A percentile compares a stretch with the other conserved stretches of the same genome.
Conservation (phyloP, 2,797 vertebrate genomes). For the Lacerta bilineata region DNA sequence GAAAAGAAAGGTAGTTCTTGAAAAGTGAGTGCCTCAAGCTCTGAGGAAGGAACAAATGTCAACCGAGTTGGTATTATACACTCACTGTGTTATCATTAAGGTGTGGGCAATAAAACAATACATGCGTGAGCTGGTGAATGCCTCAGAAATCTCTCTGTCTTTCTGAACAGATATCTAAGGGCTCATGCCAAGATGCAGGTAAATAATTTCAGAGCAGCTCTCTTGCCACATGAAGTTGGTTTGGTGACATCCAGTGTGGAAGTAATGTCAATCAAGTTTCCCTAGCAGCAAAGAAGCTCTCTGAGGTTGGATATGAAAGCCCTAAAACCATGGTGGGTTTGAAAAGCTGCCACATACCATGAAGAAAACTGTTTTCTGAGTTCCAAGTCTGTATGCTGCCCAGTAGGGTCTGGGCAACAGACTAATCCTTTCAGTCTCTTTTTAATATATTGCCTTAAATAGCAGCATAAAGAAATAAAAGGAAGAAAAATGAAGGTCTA, state of each 20-base stretch:
- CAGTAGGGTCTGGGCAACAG: neutral
- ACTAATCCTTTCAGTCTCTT: neutral
- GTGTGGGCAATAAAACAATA: slow-evolving; percentile 4
- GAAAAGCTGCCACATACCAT: too few species aligned
- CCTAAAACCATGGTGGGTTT: neutral
- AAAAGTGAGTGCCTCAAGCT: slow-evolving; percentile 34
- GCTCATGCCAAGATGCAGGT: slow-evolving; percentile 51
- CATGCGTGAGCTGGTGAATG: slow-evolving; percentile 18
- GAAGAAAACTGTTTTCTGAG: neutral
- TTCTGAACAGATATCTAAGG: slow-evolving; percentile 31
- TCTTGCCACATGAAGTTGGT: slow-evolving; percentile 26
- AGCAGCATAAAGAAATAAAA: neutral
- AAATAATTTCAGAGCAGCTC: slow-evolving; percentile 43
- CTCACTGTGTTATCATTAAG: slow-evolving; percentile 35
- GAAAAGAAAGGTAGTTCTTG: slow-evolving; percentile 42
- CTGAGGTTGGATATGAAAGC: neutral
- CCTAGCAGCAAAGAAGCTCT: slow-evolving; percentile 12
- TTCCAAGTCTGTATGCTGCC: neutral
- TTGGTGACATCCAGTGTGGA: slow-evolving; percentile 39
- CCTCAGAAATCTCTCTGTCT: slow-evolving; percentile 56
- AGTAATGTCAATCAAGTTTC: slow-evolving; percentile 54
- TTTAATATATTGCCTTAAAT: neutral
- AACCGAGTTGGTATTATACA: slow-evolving; percentile 31
- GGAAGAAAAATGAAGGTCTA: neutral
- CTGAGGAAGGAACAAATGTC: slow-evolving; percentile 40